Percentiles rank a stretch among this genome's conserved stretches.
These are phyloP conservation scores for Octodon degus DNA, from an alignment of 2,113 vertebrate species.

Conservation along the genomic window DNA sequence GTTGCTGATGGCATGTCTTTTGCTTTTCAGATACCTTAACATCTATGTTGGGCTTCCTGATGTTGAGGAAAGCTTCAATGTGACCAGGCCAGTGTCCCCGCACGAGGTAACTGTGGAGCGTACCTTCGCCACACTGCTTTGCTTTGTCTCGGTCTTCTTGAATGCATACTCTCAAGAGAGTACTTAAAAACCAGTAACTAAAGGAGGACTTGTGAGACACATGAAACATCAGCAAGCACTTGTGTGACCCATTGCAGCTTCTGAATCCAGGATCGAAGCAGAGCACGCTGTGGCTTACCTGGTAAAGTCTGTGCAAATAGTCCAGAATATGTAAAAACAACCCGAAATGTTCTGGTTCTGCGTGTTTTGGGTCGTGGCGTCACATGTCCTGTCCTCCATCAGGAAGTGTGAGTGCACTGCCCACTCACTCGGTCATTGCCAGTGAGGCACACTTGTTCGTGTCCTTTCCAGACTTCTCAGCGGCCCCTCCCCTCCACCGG, in stretches of 20 bases:
- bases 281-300: background rate
- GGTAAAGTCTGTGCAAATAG: background rate
- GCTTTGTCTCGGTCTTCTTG: slow-evolving; percentile 33
- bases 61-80: slow-evolving; percentile 99
- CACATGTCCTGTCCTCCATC: background rate
- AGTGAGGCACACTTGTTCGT: background rate
- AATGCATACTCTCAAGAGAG: background rate
- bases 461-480: background rate
- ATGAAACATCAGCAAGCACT: background rate
- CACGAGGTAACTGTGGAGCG: slow-evolving; percentile 91
- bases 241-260: background rate
- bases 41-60: slow-evolving; percentile 98
- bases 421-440: background rate
- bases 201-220: background rate
- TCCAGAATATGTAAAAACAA: background rate
- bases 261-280: background rate
- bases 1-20: slow-evolving; percentile 32
- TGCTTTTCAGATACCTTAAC: slow-evolving; percentile 94
- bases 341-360: background rate
- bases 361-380: background rate
- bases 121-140: slow-evolving; percentile 27
- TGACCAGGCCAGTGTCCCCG: slow-evolving; percentile 96
- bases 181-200: background rate
- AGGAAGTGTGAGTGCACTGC: background rate
- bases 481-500: background rate